phyloP scores from a whole-genome alignment of 2,888 invertebrate species.

The Parapristionchus giblindavisi region DNA sequence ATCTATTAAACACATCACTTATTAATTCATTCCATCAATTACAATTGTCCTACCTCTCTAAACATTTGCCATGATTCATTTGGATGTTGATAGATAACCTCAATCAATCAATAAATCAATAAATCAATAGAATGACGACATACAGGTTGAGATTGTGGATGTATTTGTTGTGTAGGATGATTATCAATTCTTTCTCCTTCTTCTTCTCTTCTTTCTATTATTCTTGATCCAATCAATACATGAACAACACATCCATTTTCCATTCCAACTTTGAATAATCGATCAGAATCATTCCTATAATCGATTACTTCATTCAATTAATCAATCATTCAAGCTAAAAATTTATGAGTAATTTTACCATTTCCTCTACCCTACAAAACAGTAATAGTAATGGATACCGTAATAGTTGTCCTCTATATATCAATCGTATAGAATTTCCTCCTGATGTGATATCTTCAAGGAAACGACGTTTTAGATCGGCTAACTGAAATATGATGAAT shows the following conservation, averaged over 20 bases:
- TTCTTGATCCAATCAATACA: constrained; percentile 30
- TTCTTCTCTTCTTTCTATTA: constrained; percentile 19
- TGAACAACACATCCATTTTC: constrained; percentile 26
- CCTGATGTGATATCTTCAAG: constrained; percentile 9
- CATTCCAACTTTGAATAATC: constrained; percentile 17
- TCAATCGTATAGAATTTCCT: constrained; percentile 7
- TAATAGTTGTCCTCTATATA: constrained; percentile 27
- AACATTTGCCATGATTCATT: no score
- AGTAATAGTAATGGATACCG: background rate
- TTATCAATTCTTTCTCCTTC: constrained; percentile 14
- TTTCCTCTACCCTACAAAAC: background rate
- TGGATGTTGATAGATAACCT: no score
- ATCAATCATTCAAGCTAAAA: background rate
- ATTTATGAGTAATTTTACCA: background rate
- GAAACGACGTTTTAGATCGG: background rate
- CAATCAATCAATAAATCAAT: no score
- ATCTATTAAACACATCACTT: no score
- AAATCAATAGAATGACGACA: no score
- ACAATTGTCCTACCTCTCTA: no score
- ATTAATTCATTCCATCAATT: no score
- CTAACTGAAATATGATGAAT: background rate
- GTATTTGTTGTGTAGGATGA: background rate
- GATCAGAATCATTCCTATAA: constrained; percentile 12
- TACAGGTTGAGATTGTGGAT: background rate
- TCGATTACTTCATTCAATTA: no score